Conservation (phyloP, 2,888 invertebrate species). For the Ectobius pallidus region DNA sequence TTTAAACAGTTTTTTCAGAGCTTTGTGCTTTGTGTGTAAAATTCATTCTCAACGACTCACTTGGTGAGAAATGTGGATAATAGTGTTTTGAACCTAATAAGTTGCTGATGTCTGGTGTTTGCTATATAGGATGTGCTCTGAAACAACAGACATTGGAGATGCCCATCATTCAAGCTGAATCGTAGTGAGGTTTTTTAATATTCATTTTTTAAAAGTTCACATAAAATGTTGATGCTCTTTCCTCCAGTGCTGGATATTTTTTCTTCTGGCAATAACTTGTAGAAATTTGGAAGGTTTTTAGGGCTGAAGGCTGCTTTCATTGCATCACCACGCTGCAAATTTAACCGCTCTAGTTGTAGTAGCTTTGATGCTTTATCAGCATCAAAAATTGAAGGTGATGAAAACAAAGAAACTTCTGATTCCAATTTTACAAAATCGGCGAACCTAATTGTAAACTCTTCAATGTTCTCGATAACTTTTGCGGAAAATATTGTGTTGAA, state of each 20-base stretch:
- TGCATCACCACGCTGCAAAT: background rate
- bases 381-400: background rate
- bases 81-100: no score
- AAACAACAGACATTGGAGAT: no score
- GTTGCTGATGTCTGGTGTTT: no score
- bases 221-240: slow-evolving; percentile 47
- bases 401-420: background rate
- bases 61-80: no score
- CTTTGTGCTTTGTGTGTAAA: no score
- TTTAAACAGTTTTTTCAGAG: no score
- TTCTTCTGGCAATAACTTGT: background rate
- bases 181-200: no score
- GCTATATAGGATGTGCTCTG: no score
- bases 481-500: background rate
- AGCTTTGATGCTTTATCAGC: background rate
- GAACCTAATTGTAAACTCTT: background rate
- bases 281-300: slow-evolving; percentile 5
- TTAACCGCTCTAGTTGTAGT: background rate
- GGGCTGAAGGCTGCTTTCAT: slow-evolving; percentile 4
- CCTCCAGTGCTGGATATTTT: background rate
- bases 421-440: slow-evolving; percentile 3
- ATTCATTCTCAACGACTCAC: no score
- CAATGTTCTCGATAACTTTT: slow-evolving; percentile 14
- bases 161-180: no score
- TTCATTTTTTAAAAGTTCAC: slow-evolving; percentile 35